These are phyloP conservation scores for Porites divaricata DNA, from an alignment of 92 coral and sea anemone species.

Conservation along the genomic window DNA sequence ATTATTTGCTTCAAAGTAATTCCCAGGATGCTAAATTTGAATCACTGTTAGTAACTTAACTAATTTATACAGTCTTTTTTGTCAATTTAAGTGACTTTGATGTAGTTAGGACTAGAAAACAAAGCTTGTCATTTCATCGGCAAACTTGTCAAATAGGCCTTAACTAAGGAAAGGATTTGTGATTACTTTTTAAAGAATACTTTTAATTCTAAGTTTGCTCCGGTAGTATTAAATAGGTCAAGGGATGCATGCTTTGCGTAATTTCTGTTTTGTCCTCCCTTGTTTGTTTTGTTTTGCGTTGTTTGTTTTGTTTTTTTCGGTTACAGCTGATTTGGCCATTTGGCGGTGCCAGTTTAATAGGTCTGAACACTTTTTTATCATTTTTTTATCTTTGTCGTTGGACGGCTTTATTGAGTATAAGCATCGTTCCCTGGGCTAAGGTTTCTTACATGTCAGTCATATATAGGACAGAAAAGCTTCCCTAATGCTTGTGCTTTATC, in stretches of 20 bases:
- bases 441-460: too few relatives aligned
- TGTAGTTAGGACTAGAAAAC: neutral
- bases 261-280: neutral
- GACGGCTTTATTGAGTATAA: too few relatives aligned
- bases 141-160: neutral
- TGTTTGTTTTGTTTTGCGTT: too few relatives aligned
- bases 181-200: constrained; percentile 12
- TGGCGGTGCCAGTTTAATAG: too few relatives aligned
- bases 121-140: neutral
- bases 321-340: too few relatives aligned
- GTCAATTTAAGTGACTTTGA: neutral
- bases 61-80: neutral
- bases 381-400: too few relatives aligned
- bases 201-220: neutral
- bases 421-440: too few relatives aligned
- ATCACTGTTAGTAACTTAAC: neutral
- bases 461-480: too few relatives aligned
- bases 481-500: too few relatives aligned
- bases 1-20: constrained; percentile 2
- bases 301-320: too few relatives aligned
- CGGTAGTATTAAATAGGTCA: neutral
- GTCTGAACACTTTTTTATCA: too few relatives aligned
- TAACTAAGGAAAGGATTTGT: neutral
- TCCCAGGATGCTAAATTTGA: neutral
- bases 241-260: neutral